Evolutionary conservation across 1,140 invertebrate genomes (phyloP).

Genomic region (Drosophila nigrodunni): DNA sequence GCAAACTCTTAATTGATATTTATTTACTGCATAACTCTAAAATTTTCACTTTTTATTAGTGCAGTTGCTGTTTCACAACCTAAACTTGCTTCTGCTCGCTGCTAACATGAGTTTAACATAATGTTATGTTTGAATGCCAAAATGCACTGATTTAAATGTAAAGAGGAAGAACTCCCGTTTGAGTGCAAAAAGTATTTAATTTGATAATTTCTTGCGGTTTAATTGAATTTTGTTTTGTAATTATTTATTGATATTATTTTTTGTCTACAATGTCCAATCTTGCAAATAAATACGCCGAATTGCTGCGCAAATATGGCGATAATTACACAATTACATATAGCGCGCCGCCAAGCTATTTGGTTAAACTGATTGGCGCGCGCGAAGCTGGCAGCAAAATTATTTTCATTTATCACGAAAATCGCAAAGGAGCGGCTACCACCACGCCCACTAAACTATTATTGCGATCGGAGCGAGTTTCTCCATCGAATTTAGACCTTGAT

Average conservation of each 20-base stretch:
- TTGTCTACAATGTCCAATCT: slow-evolving; percentile 56
- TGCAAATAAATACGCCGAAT: slow-evolving; percentile 69
- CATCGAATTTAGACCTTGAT: slow-evolving; percentile 46
- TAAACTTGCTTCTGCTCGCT: neutral
- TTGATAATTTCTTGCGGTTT: neutral
- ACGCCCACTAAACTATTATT: slow-evolving; percentile 56
- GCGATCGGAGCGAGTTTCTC: slow-evolving; percentile 14
- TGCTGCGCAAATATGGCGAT: slow-evolving; percentile 68
- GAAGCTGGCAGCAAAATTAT: slow-evolving; percentile 66
- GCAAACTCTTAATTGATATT: too few relatives aligned
- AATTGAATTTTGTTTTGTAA: slow-evolving; percentile 3
- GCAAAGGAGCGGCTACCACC: slow-evolving; percentile 17
- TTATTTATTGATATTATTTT: neutral
- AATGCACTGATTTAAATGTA: slow-evolving; percentile 10
- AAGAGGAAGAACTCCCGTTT: slow-evolving; percentile 25
- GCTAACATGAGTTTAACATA: slow-evolving; percentile 25
- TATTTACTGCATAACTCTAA: too few relatives aligned
- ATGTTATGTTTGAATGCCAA: slow-evolving; percentile 29
- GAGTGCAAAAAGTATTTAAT: slow-evolving; percentile 2
- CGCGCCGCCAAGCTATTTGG: slow-evolving; percentile 62
- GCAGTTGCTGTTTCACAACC: too few relatives aligned
- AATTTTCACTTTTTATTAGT: too few relatives aligned
- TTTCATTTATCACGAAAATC: slow-evolving; percentile 69
- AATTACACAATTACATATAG: slow-evolving; percentile 67
- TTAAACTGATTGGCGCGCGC: slow-evolving; percentile 46